Percentiles rank a stretch among this genome's conserved stretches.
phyloP scores from a whole-genome alignment of 2,888 invertebrate genomes.

The Caenorhabditis doughertyi region DNA sequence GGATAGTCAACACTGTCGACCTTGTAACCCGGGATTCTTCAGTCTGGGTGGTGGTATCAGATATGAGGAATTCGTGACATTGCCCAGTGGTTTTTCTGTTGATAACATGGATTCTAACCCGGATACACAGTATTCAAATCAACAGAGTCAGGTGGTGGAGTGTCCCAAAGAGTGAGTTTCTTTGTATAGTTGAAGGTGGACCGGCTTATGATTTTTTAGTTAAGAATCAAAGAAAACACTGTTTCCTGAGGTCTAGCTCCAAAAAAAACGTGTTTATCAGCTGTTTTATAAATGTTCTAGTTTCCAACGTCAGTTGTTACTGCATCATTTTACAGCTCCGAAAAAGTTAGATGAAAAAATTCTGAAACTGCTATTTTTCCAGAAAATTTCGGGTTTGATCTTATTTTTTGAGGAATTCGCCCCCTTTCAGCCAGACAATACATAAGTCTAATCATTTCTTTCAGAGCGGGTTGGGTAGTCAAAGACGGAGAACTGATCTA shows the following conservation, averaged over 20 bases:
- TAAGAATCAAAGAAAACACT: too few relatives aligned
- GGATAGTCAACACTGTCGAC: slow-evolving; percentile 84
- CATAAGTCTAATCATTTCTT: slow-evolving; percentile 8
- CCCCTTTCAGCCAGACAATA: background rate
- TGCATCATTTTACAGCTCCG: too few relatives aligned
- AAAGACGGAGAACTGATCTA: slow-evolving; percentile 85
- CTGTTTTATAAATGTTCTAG: too few relatives aligned
- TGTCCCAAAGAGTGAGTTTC: slow-evolving; percentile 69
- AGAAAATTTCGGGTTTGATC: too few relatives aligned
- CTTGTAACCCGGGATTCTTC: slow-evolving; percentile 85
- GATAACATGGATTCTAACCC: slow-evolving; percentile 71
- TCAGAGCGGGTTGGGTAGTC: slow-evolving; percentile 84
- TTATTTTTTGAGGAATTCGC: background rate
- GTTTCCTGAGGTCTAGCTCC: too few relatives aligned
- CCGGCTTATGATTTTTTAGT: too few relatives aligned
- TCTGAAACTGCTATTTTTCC: too few relatives aligned
- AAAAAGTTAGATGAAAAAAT: too few relatives aligned
- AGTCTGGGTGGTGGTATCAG: slow-evolving; percentile 86
- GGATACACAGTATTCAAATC: slow-evolving; percentile 50
- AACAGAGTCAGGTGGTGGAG: slow-evolving; percentile 4
- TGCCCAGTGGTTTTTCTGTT: slow-evolving; percentile 84
- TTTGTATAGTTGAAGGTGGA: too few relatives aligned
- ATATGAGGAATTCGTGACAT: slow-evolving; percentile 85
- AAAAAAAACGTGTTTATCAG: too few relatives aligned
- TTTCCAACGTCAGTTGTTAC: too few relatives aligned